Conservation (phyloP, 2,888 invertebrate genomes). For the Metacarcinus magister region DNA sequence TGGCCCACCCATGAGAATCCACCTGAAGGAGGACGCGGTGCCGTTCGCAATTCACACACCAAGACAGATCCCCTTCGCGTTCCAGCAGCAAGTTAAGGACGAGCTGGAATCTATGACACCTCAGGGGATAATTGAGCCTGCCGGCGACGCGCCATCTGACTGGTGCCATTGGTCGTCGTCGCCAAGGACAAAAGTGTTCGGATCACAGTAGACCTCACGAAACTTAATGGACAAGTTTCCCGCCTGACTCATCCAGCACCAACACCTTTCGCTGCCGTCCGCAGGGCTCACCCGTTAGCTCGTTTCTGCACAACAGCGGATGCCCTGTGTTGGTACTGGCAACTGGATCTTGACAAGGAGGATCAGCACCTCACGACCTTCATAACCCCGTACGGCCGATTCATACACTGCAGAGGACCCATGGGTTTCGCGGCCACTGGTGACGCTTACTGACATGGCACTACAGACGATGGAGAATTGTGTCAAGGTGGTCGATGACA, state of each 20-base stretch:
- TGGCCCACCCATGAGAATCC: conserved; percentile 56
- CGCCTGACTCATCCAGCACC: no score
- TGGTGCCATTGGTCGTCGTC: conserved; percentile 42
- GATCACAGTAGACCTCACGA: conserved; percentile 5
- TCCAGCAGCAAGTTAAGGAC: conserved; percentile 54
- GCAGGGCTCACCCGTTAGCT: not conserved
- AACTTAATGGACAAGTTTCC: no score
- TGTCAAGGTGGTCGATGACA: no score
- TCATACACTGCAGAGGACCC: conserved; percentile 3
- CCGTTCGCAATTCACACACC: conserved; percentile 68
- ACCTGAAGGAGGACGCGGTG: conserved; percentile 34
- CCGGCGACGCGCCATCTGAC: not conserved
- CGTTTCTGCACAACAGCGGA: conserved; percentile 58
- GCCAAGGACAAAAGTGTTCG: conserved; percentile 31
- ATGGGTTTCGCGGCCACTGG: conserved; percentile 69
- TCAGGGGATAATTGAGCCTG: conserved; percentile 27
- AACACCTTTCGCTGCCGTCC: no score
- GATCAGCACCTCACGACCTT: conserved; percentile 58
- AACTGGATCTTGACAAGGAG: conserved; percentile 49
- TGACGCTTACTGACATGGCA: no score
- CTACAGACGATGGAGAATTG: no score
- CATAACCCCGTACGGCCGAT: conserved; percentile 57
- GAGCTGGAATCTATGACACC: conserved; percentile 44
- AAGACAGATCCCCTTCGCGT: conserved; percentile 62
- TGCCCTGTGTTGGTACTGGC: conserved; percentile 69